Evolutionary conservation across 2,113 vertebrate genomes (phyloP), one percentile per base, ranked within the genome.

Genomic region (Uropsilus gracilis): DNA sequence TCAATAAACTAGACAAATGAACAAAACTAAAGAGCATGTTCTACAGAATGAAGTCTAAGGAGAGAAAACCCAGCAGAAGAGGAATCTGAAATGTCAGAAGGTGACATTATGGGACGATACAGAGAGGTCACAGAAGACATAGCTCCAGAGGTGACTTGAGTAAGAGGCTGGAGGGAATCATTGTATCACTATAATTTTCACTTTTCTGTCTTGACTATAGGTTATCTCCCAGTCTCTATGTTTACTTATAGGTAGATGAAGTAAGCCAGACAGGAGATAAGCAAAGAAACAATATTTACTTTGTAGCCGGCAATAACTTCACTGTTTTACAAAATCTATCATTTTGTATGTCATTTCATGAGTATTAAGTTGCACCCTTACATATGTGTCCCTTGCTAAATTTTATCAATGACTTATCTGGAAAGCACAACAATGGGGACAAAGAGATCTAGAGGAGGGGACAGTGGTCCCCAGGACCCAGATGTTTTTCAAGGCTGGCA

Each of bases 161-260:
- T 46, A 66, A 91, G 68, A 85, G 61, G 17, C 7, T 46, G 71
- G 46, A 77, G 37, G 12, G 63, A 73, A 83, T 71, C 20, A 61
- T 16, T 68, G n/a, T 73, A n/a, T 26, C 26, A 32, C 3, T 39
- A 16, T 6, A 75, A 78, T 69, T 77, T 69, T 32, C 39, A 66
- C 39, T 86, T 83, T 90, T 50, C 14, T 53, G 42, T 72, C 50
- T 50, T 55, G 53, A 76, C 13, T 76, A 6, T 2, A 68, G 59
- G 37, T 53, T 46, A 55, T 44, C 61, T 68, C 63, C 32, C 68
- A 72, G 22, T 73, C 86, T 82, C 16, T 59, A 71, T 8, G 34
- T 69, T 94, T 75, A 76, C 89, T 85, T 75, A 75, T n/a, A 39
- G 18, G 61, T 55, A 77, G 84, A 81, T 55, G 53, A 93, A 86